phyloP scores from a whole-genome alignment of 1,140 invertebrate species.

The Drosophila obscura region DNA sequence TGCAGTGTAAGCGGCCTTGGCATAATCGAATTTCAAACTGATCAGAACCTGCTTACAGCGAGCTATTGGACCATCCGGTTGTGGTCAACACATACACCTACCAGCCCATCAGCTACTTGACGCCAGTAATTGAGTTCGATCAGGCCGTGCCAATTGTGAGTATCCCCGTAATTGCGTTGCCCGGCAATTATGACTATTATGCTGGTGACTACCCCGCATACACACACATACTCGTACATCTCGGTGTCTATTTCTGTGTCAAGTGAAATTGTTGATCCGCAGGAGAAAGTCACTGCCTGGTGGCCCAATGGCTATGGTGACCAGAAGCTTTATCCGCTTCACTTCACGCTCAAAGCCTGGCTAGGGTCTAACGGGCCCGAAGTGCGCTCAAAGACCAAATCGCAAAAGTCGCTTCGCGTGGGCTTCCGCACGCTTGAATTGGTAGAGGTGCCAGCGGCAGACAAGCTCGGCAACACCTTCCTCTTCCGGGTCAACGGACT shows the following conservation, averaged over 20 bases:
- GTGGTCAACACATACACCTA: constrained; percentile 50
- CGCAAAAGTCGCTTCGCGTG: constrained; percentile 86
- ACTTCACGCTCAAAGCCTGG: constrained; percentile 84
- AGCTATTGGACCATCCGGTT: constrained; percentile 66
- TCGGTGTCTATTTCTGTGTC: constrained; percentile 25
- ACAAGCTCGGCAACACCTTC: constrained; percentile 89
- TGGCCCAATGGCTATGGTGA: constrained; percentile 97
- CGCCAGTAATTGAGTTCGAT: constrained; percentile 74
- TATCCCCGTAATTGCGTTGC: constrained; percentile 28
- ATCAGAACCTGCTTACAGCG: constrained; percentile 45
- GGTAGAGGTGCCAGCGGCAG: constrained; percentile 87
- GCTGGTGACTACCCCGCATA: background rate
- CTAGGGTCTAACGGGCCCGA: constrained; percentile 54
- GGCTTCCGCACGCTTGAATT: constrained; percentile 95
- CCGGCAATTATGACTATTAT: constrained; percentile 20
- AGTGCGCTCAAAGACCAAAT: constrained; percentile 56
- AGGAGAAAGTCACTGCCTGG: constrained; percentile 89
- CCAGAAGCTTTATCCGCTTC: constrained; percentile 91
- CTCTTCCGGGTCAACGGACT: constrained; percentile 95
- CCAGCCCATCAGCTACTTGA: constrained; percentile 55
- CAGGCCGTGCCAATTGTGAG: constrained; percentile 73
- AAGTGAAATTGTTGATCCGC: constrained; percentile 32
- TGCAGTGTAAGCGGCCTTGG: constrained; percentile 70
- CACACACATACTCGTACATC: no score
- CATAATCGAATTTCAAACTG: no score